Percentiles rank a stretch among this genome's conserved stretches.
These are phyloP conservation scores for Myotis brandtii DNA, from an alignment of 2,113 vertebrate genomes.

Conservation along the genomic window DNA sequence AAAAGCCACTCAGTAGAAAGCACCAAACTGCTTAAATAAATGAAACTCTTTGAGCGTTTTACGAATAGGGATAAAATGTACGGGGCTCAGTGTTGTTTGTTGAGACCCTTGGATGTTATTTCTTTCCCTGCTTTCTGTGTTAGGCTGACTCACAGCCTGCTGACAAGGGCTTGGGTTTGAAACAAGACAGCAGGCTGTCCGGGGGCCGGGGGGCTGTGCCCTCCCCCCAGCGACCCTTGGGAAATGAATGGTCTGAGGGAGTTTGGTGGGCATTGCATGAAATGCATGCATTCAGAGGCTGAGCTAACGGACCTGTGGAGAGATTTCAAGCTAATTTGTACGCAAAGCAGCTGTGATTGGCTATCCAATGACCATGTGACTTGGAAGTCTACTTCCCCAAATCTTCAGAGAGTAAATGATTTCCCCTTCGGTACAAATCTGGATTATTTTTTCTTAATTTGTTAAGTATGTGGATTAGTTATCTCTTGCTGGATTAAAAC, in stretches of 20 bases:
- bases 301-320: not conserved
- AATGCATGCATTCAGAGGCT: not conserved
- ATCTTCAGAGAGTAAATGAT: conserved; percentile 16
- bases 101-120: not conserved
- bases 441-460: not conserved
- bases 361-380: not conserved
- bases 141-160: not conserved
- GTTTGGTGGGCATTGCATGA: not conserved
- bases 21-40: not conserved
- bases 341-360: not conserved
- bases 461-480: not conserved
- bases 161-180: not conserved
- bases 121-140: not conserved
- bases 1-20: not conserved
- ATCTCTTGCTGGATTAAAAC: not conserved
- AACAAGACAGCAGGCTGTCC: not conserved
- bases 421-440: not conserved
- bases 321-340: not conserved
- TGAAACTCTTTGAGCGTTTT: not conserved
- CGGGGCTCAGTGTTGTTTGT: not conserved
- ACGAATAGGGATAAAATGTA: not conserved
- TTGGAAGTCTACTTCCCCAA: not conserved
- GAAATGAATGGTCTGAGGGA: not conserved
- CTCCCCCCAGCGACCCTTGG: not conserved
- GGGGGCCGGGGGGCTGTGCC: rapidly evolving